Conservation (phyloP, 2,797 vertebrate species). For the Macroramphosus scolopax region DNA sequence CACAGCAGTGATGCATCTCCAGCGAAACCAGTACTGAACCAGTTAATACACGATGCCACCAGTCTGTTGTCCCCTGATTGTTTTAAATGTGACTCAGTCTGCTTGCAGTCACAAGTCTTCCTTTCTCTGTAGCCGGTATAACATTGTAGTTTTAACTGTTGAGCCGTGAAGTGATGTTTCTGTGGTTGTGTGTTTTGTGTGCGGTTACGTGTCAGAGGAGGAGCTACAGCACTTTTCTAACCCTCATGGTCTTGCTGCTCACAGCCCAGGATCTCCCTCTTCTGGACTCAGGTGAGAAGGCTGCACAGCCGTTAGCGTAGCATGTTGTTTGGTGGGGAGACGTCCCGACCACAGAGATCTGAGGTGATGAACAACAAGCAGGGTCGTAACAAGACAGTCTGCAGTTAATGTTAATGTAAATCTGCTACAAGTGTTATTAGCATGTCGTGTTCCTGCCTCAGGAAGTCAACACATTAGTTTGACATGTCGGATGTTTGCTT, state of each 20-base stretch:
- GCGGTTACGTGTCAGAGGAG: constrained; percentile 76
- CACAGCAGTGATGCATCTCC: no score
- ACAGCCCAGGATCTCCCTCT: constrained; percentile 81
- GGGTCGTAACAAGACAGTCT: no score
- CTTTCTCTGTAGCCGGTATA: constrained; percentile 24
- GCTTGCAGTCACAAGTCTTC: constrained; percentile 44
- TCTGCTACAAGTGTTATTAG: no score
- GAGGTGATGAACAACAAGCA: no score
- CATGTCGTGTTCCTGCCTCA: no score
- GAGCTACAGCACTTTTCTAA: constrained; percentile 84
- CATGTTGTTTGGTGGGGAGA: background rate
- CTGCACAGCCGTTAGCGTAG: constrained; percentile 15
- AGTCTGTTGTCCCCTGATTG: constrained; percentile 38
- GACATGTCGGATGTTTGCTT: no score
- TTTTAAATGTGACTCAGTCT: constrained; percentile 47
- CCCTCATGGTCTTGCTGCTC: constrained; percentile 83
- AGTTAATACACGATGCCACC: background rate
- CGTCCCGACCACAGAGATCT: no score
- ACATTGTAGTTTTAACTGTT: constrained; percentile 40
- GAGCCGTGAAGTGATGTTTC: constrained; percentile 62
- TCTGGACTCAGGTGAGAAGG: constrained; percentile 77
- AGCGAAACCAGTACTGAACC: no score
- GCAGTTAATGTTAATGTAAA: no score
- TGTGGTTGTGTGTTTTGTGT: constrained; percentile 70
- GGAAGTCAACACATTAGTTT: no score